These are phyloP conservation scores for Ivindomyrus marchei DNA, from an alignment of 2,113 vertebrate species.

Conservation along the genomic window DNA sequence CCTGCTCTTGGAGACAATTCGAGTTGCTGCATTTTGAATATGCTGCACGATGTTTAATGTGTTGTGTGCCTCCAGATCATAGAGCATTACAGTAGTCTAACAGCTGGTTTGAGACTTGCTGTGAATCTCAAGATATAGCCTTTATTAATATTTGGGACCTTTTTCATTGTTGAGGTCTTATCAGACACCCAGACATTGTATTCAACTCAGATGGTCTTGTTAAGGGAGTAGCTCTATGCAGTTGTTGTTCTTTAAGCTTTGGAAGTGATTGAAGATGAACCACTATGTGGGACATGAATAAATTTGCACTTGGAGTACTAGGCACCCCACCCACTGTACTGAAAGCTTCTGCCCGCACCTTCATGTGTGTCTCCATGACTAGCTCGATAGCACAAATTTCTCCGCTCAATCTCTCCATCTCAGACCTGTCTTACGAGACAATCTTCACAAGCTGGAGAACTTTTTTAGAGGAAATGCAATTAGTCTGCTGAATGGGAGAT, in stretches of 20 bases:
- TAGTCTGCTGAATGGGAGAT: conserved; percentile 95
- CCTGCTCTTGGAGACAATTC: not conserved
- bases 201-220: not conserved
- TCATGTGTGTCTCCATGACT: conserved; percentile 64
- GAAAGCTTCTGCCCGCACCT: conserved; percentile 90
- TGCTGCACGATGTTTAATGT: not conserved
- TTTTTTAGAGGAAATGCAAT: conserved; percentile 78
- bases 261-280: not conserved
- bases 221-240: not conserved
- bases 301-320: not conserved
- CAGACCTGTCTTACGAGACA: conserved; percentile 93
- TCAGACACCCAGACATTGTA: not conserved
- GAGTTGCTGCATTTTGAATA: not conserved
- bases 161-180: not conserved
- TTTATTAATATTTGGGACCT: not conserved
- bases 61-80: not conserved
- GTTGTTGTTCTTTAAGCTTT: not conserved
- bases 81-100: not conserved
- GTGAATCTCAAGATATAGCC: not conserved
- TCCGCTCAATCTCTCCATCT: conserved; percentile 73
- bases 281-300: not conserved
- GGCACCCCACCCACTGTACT: conserved; percentile 45
- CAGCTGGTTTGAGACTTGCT: not conserved
- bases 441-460: conserved; percentile 80
- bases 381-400: conserved; percentile 79